phyloP scores from a whole-genome alignment of 2,888 invertebrate genomes.

The Azorinus chamasolen region DNA sequence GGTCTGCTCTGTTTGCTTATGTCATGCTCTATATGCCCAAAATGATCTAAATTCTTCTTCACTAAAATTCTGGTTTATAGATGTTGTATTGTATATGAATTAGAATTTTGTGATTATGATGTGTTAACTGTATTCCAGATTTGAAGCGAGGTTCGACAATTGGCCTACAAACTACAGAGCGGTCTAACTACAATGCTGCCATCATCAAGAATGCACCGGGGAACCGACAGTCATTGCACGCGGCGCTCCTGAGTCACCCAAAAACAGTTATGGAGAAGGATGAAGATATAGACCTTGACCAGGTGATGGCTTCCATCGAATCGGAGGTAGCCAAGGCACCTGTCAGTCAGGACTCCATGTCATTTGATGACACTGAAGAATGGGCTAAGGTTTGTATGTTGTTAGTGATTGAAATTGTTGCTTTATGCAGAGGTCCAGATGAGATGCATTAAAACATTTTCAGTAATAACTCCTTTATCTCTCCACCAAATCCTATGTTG shows the following conservation, averaged over 20 bases:
- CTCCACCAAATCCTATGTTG: too few species aligned
- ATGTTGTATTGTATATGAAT: too few species aligned
- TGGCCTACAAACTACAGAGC: conserved; percentile 76
- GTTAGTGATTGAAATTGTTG: too few species aligned
- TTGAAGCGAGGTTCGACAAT: conserved; percentile 82
- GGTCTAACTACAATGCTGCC: conserved; percentile 81
- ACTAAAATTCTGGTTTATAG: too few species aligned
- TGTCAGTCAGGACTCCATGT: conserved; percentile 35
- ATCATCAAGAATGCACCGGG: conserved; percentile 61
- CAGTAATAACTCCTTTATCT: too few species aligned
- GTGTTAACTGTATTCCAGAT: conserved; percentile 68
- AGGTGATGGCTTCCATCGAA: conserved; percentile 60
- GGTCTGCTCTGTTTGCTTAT: too few species aligned
- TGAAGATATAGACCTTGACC: conserved; percentile 64
- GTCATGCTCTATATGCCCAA: too few species aligned
- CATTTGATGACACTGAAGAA: conserved; percentile 93
- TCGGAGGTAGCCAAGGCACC: conserved; percentile 44
- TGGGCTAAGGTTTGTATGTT: conserved; percentile 92
- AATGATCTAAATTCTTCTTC: too few species aligned
- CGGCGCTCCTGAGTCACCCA: conserved; percentile 70
- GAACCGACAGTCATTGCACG: conserved; percentile 72
- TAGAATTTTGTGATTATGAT: too few species aligned
- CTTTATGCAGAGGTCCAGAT: too few species aligned
- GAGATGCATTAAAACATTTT: too few species aligned
- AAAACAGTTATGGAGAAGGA: conserved; percentile 80